Evolutionary conservation across 92 coral and sea anemone genomes (phyloP).

Genomic region (Hydrozoanthus gracilis): DNA sequence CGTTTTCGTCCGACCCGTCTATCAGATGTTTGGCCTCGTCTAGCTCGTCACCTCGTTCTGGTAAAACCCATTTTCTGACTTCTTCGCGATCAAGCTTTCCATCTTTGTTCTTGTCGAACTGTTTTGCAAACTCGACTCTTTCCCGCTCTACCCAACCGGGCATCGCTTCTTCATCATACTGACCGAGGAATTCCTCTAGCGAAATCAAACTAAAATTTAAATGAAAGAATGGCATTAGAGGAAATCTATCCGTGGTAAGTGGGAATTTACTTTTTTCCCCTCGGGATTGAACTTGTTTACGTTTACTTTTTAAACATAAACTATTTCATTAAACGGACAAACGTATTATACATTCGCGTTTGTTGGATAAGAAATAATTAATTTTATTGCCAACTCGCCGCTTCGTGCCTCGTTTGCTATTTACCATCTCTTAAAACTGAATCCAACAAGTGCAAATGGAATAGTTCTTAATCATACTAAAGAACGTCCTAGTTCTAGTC

Average conservation of each 20-base stretch:
- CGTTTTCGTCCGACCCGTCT: constrained; percentile 97
- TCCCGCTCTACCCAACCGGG: constrained; percentile 96
- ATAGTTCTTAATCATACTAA: no score
- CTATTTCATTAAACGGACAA: no score
- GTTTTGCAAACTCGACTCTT: constrained; percentile 80
- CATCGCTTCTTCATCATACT: constrained; percentile 78
- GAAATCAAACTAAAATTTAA: constrained; percentile 68
- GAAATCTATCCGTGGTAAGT: no score
- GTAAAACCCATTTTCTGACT: constrained; percentile 92
- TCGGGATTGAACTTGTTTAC: not conserved
- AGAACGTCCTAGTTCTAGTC: no score
- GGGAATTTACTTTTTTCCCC: no score
- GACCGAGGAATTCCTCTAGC: constrained; percentile 91
- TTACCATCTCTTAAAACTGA: no score
- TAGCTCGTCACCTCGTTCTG: constrained; percentile 82
- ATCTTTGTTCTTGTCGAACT: constrained; percentile 87
- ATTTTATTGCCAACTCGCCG: no score
- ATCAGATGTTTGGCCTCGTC: constrained; percentile 95
- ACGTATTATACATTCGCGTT: no score
- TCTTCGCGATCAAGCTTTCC: constrained; percentile 95
- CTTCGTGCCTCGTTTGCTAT: no score
- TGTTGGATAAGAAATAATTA: no score
- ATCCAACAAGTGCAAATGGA: no score
- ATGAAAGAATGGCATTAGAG: not conserved
- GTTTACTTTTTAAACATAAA: no score